Evolutionary conservation across 2,113 vertebrate genomes (phyloP).

Genomic region (Carassius auratus): DNA sequence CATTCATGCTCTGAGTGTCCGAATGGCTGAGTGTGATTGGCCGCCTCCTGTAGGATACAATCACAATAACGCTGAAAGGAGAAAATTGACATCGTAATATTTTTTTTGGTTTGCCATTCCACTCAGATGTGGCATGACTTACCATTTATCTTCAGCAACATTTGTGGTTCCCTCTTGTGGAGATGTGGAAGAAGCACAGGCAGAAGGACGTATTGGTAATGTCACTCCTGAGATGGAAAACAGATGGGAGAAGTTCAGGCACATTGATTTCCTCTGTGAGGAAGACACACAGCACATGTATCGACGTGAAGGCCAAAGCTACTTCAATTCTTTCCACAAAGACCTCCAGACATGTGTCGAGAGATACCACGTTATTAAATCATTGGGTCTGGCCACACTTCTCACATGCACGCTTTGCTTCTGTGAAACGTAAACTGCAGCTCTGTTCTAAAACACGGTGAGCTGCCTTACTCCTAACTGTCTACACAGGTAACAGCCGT

Average conservation of each 20-base stretch:
- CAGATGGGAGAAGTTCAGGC: not conserved
- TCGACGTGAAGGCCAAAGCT: not conserved
- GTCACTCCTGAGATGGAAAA: constrained; percentile 73
- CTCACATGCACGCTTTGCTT: not conserved
- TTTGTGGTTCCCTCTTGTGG: constrained; percentile 30
- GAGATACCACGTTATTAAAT: not conserved
- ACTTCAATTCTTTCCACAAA: not conserved
- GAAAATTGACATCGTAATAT: not conserved
- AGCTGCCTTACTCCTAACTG: not conserved
- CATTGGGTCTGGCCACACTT: not conserved
- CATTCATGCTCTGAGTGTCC: constrained; percentile 73
- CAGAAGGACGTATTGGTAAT: constrained; percentile 73
- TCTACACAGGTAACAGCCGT: no score
- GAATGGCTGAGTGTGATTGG: constrained; percentile 51
- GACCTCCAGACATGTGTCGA: not conserved
- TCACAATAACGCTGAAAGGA: not conserved
- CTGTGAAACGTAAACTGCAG: not conserved
- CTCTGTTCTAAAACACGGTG: not conserved
- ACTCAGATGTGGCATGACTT: constrained; percentile 35
- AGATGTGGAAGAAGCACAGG: constrained; percentile 70
- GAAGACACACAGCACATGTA: not conserved
- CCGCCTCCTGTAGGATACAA: constrained; percentile 61
- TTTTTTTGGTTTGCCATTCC: not conserved
- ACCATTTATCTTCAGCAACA: constrained; percentile 41
- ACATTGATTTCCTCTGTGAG: constrained; percentile 1